Conservation (phyloP, 2,888 invertebrate genomes). For the Pandemis corylana region DNA sequence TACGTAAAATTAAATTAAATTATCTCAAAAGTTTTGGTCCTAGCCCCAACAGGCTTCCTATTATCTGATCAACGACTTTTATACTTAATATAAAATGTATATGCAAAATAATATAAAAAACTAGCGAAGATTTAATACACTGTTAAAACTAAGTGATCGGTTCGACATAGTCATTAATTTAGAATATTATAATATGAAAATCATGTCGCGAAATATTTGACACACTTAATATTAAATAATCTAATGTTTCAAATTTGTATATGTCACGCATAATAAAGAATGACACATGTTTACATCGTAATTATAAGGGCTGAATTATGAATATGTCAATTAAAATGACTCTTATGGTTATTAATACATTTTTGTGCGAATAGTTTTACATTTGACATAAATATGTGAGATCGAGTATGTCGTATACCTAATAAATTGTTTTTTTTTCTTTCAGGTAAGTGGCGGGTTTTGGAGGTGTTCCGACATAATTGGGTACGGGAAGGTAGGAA, state of each 20-base stretch:
- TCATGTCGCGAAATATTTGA: background rate
- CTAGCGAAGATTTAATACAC: slow-evolving; percentile 16
- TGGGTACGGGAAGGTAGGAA: background rate
- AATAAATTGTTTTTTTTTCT: slow-evolving; percentile 10
- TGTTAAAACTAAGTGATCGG: slow-evolving; percentile 15
- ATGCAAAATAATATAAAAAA: background rate
- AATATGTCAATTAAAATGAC: slow-evolving; percentile 9
- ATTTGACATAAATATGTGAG: background rate
- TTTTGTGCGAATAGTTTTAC: background rate
- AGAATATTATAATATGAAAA: slow-evolving; percentile 10
- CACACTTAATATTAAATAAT: background rate
- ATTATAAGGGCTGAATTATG: slow-evolving; percentile 3
- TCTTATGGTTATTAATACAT: slow-evolving; percentile 24
- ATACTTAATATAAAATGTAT: background rate
- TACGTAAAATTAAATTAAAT: too few relatives aligned
- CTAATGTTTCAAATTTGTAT: slow-evolving; percentile 9
- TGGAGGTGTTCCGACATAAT: background rate
- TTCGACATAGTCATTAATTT: slow-evolving; percentile 23
- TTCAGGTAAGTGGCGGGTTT: slow-evolving; percentile 33
- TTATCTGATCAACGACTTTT: slow-evolving; percentile 21
- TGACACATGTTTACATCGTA: slow-evolving; percentile 5
- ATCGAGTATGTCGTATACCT: background rate
- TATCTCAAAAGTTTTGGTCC: background rate
- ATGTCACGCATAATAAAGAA: slow-evolving; percentile 18
- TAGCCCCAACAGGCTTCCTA: background rate